Base-by-base conservation (phyloP, 1,140 invertebrate species). In the Saccostrea echinata region DNA sequence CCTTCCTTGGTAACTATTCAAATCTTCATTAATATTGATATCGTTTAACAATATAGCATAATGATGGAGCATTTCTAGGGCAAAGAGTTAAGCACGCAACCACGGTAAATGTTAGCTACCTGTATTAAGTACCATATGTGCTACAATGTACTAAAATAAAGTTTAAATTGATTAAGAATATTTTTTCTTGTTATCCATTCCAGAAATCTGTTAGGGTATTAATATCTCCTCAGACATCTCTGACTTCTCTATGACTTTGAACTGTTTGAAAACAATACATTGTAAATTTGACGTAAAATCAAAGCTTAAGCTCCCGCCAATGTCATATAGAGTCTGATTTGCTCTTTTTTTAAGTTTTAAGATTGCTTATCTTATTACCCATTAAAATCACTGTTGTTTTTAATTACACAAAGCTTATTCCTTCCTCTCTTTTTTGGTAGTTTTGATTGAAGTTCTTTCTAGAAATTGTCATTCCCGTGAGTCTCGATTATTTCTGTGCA, bases 11-110 rank as follows among this genome's bases (percentile, higher is more conserved):
- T 76, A 76, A 76, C 68, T 30, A 76, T 76, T 76, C 68, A 76
- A 76, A 76, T 76, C 68, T 76, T 24, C 68, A 76, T 76, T 33
- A 76, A 76, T 76, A 76, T 76, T 76, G 68, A 76, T 76, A 76
- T 76, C 68, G 11, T 27, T 27, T 30, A 76, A 76, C 68, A 76
- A 33, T 76, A 33, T 76, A 11, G 68, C 27, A 12, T 27, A 27
- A 33, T 18, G 68, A 76, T 76, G 68, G 68, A 76, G 68, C 68
- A 76, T 33, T 76, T 30, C 13, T 33, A 16, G 13, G 24, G 68
- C 68, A 33, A 76, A 76, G 68, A 27, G 27, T 13, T 24, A 12
- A 30, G 68, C 68, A 76, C 68, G 68, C 68, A 76, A 76, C 30
- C 12, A 76, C 27, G 68, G 11, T 30, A 76, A 43, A 76, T 76